A percentile compares a stretch with the other conserved stretches of the same genome.
Evolutionary conservation across 1,140 invertebrate genomes (phyloP).

Genomic region (Antheraea mylitta): DNA sequence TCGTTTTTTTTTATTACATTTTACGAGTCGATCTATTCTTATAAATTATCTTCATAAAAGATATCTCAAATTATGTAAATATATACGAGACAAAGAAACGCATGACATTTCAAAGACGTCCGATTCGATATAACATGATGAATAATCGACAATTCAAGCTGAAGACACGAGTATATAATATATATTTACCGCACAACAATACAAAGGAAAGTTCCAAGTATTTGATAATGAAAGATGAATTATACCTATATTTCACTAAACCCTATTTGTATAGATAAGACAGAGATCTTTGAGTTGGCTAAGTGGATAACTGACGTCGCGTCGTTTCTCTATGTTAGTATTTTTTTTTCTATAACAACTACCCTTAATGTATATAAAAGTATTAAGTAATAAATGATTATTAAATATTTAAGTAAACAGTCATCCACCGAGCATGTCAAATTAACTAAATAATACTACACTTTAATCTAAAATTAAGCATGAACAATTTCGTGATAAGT

Average conservation of each 20-base stretch:
- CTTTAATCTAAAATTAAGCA: slow-evolving; percentile 40
- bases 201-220: background rate
- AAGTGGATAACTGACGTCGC: slow-evolving; percentile 26
- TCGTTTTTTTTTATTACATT: background rate
- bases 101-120: background rate
- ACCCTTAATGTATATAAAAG: background rate
- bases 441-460: slow-evolving; percentile 47
- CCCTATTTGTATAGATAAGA: background rate
- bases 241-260: background rate
- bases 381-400: slow-evolving; percentile 5
- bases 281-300: slow-evolving; percentile 20
- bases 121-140: no score
- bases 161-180: background rate
- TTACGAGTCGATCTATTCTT: slow-evolving; percentile 26
- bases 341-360: background rate
- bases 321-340: background rate
- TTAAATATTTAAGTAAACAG: slow-evolving; percentile 19
- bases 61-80: background rate
- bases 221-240: background rate
- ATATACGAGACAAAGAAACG: background rate
- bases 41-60: background rate
- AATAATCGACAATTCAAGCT: background rate
- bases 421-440: slow-evolving; percentile 32
- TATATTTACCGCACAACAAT: background rate
- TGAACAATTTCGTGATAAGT: background rate